A percentile compares a stretch with the other conserved stretches of the same genome.
phyloP scores from a whole-genome alignment of 2,888 invertebrate genomes.

The Limnephilus marmoratus region DNA sequence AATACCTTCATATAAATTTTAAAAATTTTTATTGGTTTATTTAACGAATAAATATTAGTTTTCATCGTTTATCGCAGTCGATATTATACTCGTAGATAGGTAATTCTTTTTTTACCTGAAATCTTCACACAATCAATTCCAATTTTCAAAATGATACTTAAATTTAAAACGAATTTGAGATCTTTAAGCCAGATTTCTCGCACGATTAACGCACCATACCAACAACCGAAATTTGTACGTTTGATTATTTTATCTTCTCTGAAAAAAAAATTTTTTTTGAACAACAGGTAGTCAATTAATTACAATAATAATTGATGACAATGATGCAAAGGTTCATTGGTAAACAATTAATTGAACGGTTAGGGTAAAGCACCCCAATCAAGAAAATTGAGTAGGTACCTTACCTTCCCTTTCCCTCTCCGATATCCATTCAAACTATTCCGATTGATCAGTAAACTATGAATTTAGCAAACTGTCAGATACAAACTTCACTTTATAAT shows the following conservation, averaged over 20 bases:
- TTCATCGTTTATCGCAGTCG: no score
- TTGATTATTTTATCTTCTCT: neutral
- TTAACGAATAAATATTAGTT: no score
- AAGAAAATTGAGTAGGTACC: neutral
- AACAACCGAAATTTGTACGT: no score
- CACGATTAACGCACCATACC: no score
- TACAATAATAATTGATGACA: neutral
- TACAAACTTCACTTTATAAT: neutral
- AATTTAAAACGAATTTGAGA: no score
- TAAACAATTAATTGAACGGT: neutral
- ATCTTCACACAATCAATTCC: no score
- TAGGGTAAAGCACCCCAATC: neutral
- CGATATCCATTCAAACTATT: neutral
- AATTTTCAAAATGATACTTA: no score
- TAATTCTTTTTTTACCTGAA: no score
- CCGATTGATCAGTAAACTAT: neutral
- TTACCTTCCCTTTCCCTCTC: neutral
- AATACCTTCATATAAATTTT: no score
- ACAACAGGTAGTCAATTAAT: neutral
- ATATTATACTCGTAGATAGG: no score
- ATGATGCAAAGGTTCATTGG: neutral
- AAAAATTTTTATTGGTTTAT: no score
- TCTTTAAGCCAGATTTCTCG: no score
- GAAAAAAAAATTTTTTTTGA: neutral
- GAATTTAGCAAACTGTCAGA: neutral